Evolutionary conservation across 2,113 vertebrate species (phyloP).

Genomic region (Caranx melampygus): DNA sequence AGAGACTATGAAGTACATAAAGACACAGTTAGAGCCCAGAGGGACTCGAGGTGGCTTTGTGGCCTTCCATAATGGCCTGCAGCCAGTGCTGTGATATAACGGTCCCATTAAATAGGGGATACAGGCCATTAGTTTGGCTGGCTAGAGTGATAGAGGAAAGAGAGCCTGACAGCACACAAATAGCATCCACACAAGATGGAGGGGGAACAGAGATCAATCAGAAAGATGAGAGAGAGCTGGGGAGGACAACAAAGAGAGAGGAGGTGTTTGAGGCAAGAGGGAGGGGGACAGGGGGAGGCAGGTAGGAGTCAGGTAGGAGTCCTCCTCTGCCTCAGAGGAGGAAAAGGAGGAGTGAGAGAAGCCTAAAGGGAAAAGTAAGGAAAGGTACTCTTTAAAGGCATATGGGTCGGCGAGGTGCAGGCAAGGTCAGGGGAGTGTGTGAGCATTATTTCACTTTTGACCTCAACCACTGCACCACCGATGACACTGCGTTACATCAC

Average conservation of each 20-base stretch:
- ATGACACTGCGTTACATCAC: constrained; percentile 46
- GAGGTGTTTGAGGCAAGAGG: background rate
- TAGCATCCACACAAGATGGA: constrained; percentile 66
- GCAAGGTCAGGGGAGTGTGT: constrained; percentile 16
- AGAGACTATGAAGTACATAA: constrained; percentile 47
- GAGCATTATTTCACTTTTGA: constrained; percentile 33
- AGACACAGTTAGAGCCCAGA: constrained; percentile 49
- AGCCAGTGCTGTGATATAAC: constrained; percentile 71
- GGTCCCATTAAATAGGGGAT: constrained; percentile 74
- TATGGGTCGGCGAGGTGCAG: constrained; percentile 6
- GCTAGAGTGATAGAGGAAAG: constrained; percentile 61
- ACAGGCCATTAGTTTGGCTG: constrained; percentile 78
- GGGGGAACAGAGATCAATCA: constrained; percentile 69
- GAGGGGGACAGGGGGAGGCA: background rate
- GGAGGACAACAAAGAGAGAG: constrained; percentile 49
- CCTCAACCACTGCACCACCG: constrained; percentile 40
- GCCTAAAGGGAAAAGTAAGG: constrained; percentile 56
- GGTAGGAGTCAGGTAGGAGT: constrained; percentile 18
- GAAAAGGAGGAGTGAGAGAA: background rate
- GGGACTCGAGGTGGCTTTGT: constrained; percentile 62
- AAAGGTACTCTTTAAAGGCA: constrained; percentile 30
- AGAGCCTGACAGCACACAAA: constrained; percentile 76
- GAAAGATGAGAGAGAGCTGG: constrained; percentile 52
- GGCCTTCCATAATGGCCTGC: constrained; percentile 66
- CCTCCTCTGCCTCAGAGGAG: background rate